Conservation (phyloP, 2,888 invertebrate genomes). For the Deroplatys truncata region DNA sequence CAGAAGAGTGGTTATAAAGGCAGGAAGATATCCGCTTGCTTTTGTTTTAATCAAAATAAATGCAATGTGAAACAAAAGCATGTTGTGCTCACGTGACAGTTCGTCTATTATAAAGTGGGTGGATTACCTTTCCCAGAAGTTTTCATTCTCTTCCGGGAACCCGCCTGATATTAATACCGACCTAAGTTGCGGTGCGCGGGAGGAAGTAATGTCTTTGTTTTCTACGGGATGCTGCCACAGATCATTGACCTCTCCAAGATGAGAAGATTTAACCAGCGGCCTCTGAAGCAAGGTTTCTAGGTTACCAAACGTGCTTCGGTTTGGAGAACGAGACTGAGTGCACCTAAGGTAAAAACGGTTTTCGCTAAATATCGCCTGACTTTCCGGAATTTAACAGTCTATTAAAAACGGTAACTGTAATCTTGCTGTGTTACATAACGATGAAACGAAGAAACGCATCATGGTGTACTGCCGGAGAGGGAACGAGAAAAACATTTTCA, state of each 20-base stretch:
- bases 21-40: not conserved
- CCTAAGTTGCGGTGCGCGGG: not conserved
- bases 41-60: not conserved
- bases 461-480: too few relatives aligned
- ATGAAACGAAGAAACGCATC: too few relatives aligned
- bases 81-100: not conserved
- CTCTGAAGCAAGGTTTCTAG: not conserved
- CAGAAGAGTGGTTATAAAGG: too few relatives aligned
- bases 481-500: too few relatives aligned
- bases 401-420: not conserved
- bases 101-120: not conserved
- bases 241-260: not conserved
- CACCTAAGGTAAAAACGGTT: not conserved
- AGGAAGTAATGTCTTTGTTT: not conserved
- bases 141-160: not conserved
- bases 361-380: not conserved
- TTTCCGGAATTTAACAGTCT: not conserved
- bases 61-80: not conserved
- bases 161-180: not conserved
- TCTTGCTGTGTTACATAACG: not conserved
- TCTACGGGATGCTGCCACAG: not conserved
- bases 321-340: not conserved
- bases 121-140: not conserved
- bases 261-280: not conserved
- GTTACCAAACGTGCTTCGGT: not conserved